Base-by-base conservation (phyloP, 2,888 invertebrate genomes). In the Lepidochrysops patricia region DNA sequence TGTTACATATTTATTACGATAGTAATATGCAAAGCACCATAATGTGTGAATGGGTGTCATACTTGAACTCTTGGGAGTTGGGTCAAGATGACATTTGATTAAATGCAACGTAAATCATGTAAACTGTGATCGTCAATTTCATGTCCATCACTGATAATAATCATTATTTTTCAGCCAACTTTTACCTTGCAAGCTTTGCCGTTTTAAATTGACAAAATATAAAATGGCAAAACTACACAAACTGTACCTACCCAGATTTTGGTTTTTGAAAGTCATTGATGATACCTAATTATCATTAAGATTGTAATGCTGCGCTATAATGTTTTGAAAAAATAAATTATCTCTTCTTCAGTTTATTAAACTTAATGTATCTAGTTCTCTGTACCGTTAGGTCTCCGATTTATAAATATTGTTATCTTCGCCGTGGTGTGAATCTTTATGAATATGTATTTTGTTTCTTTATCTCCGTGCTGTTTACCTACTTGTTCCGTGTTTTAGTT, bases 1-100 rank as follows among this genome's bases (percentile, higher is more conserved):
- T 56, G 56, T 34, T 34, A 34, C 19, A 56, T n/a, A 56, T 32
- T 34, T 56, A 56, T 56, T 32, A 34, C n/a, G 19, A 43, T 43
- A 43, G 43, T 43, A 43, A 43, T 7, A 43, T 43, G 43, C 19
- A 15, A 37, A 43, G 43, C 4, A 43, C 19, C 23, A 43, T 3
- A 19, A 43, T 23, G 43, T 43, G 43, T 43, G 9, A 43, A 43
- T 43, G 43, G 19, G 43, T 43, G 43, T 19, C 12, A 43, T 43
- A 43, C 43, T 43, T 43, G 43, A 43, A 43, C 43, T 23, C 43
- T 19, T 23, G 43, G 43, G 43, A 9, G 19, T 19, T 23, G 43
- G 43, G 43, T 43, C 43, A 43, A 43, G 43, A 43, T 43, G 43
- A 23, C 43, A 43, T 19, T 43, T 43, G 43, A 43, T 43, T 43